A percentile compares a stretch with the other conserved stretches of the same genome.
Evolutionary conservation across 1,140 invertebrate genomes (phyloP).

Genomic region (Andrena cerasifolii): DNA sequence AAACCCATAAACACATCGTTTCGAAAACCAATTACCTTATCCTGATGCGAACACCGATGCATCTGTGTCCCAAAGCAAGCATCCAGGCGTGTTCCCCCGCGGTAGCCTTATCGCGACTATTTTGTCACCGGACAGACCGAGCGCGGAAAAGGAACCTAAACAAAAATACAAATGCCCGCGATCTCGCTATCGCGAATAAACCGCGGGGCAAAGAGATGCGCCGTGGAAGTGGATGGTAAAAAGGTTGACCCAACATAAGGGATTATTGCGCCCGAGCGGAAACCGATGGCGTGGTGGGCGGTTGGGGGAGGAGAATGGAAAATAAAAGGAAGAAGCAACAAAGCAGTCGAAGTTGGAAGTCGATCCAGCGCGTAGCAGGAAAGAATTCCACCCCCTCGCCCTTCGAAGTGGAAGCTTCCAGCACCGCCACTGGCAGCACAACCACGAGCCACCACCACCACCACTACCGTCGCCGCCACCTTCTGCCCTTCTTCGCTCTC

Average conservation of each 20-base stretch:
- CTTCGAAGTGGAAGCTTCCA: conserved; percentile 38
- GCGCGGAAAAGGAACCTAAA: background rate
- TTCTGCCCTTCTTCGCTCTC: conserved; percentile 61
- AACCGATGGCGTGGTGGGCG: background rate
- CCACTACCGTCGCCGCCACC: conserved; percentile 17
- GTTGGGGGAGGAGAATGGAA: conserved; percentile 1
- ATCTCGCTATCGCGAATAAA: conserved; percentile 31
- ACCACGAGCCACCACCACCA: conserved; percentile 21
- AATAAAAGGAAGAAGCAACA: conserved; percentile 53
- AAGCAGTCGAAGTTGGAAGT: conserved; percentile 56
- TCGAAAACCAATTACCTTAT: background rate
- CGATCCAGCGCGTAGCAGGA: conserved; percentile 59
- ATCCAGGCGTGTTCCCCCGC: background rate
- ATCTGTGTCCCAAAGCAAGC: background rate
- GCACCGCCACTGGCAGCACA: conserved; percentile 28
- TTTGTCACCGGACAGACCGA: background rate
- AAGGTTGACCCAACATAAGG: conserved; percentile 61
- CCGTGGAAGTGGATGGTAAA: conserved; percentile 16
- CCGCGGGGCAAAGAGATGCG: conserved; percentile 35
- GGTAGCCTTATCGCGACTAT: background rate
- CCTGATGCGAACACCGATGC: background rate
- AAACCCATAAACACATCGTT: background rate
- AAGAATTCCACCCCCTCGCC: conserved; percentile 43
- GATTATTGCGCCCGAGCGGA: conserved; percentile 56
- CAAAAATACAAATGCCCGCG: background rate